Evolutionary conservation across 1,140 invertebrate species (phyloP), one percentile per base, ranked within the genome.

Genomic region (Paramacrobiotus metropolitanus): DNA sequence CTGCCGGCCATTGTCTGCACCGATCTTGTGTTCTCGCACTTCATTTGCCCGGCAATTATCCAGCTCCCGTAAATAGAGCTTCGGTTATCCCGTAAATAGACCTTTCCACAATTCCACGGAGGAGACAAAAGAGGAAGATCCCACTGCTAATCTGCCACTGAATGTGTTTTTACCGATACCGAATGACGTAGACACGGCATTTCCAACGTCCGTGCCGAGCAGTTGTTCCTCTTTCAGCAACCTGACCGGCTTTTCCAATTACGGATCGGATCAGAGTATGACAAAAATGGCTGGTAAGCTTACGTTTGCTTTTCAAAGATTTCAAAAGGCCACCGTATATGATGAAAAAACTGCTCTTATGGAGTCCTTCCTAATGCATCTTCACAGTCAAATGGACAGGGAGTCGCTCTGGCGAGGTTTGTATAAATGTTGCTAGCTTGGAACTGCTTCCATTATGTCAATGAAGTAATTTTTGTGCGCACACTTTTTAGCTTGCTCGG

Each of bases 31-130:
- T 88, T 96, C 70, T 86, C 85, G 1, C 81, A 87, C 67, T 95
- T 95, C 66, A 87, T 97, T 63, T 97, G 92, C 69, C 89, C 90
- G 4, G 92, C 90, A 0, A 88, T 97, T 48, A 85, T 92, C 29
- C 89, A 94, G 75, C 92, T n/a, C n/a, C n/a, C n/a, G n/a, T n/a
- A n/a, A n/a, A n/a, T n/a, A n/a, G n/a, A n/a, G n/a, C n/a, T n/a
- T n/a, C n/a, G n/a, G n/a, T n/a, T n/a, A n/a, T n/a, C n/a, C n/a
- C n/a, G n/a, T n/a, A n/a, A n/a, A n/a, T n/a, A n/a, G n/a, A n/a
- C n/a, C n/a, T n/a, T n/a, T n/a, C n/a, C n/a, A n/a, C n/a, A n/a
- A n/a, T n/a, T n/a, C n/a, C n/a, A n/a, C n/a, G n/a, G n/a, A n/a
- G n/a, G n/a, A n/a, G n/a, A n/a, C n/a, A n/a, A n/a, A 55, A 28